These are phyloP conservation scores for Drosophila murphyi DNA, from an alignment of 1,140 invertebrate genomes.

Conservation along the genomic window DNA sequence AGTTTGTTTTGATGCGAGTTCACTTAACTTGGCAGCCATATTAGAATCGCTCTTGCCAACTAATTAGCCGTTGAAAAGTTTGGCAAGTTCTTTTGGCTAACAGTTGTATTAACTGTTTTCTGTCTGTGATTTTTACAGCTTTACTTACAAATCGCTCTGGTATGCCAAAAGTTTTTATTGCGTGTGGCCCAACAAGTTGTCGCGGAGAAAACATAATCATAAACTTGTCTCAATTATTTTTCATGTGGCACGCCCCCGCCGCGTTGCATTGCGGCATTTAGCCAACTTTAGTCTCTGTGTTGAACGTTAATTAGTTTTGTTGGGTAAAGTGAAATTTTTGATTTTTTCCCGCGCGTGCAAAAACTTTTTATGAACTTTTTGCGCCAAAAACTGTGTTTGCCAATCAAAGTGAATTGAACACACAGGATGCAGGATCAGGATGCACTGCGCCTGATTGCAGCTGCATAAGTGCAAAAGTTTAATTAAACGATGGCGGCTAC, in stretches of 20 bases:
- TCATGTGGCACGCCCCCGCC: constrained; percentile 58
- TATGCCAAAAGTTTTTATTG: constrained; percentile 50
- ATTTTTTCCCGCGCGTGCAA: constrained; percentile 55
- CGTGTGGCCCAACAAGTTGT: constrained; percentile 50
- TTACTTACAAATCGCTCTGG: constrained; percentile 73
- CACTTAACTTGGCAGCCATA: constrained; percentile 53
- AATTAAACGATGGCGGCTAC: constrained; percentile 63
- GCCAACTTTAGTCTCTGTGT: constrained; percentile 72
- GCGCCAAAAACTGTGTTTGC: constrained; percentile 61
- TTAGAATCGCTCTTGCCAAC: constrained; percentile 75
- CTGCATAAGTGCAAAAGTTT: constrained; percentile 81
- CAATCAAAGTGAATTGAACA: constrained; percentile 82
- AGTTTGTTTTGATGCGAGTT: constrained; percentile 65
- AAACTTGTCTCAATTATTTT: constrained; percentile 83
- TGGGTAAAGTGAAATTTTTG: constrained; percentile 75
- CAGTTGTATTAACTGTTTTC: constrained; percentile 67
- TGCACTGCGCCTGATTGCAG: constrained; percentile 64
- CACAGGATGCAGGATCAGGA: constrained; percentile 49
- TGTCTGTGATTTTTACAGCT: constrained; percentile 79
- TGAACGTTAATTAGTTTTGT: constrained; percentile 84
- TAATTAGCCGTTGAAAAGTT: constrained; percentile 67
- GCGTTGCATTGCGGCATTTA: constrained; percentile 22
- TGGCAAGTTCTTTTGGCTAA: constrained; percentile 27
- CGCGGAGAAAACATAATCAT: constrained; percentile 67
- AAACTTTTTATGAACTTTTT: constrained; percentile 67